These are phyloP conservation scores for Sebastes itinus DNA, from an alignment of 2,797 vertebrate species.

Conservation along the genomic window DNA sequence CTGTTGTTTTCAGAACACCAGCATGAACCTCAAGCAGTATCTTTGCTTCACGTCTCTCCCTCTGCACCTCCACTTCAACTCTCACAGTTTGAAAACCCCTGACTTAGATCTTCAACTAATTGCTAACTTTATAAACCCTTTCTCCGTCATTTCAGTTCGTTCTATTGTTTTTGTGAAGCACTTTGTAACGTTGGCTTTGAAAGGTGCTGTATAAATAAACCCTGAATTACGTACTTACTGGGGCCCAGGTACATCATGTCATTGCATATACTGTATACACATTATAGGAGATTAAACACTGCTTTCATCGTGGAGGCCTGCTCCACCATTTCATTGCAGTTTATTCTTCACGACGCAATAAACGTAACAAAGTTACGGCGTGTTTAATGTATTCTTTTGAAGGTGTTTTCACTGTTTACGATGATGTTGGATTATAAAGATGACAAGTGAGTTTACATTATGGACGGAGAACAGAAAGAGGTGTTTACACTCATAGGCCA, in stretches of 20 bases:
- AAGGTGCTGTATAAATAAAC: conserved; percentile 38
- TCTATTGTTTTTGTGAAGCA: conserved; percentile 1
- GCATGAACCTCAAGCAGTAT: not conserved
- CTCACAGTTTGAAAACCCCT: not conserved
- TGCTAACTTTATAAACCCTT: not conserved
- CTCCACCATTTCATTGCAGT: not conserved
- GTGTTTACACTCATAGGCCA: not conserved
- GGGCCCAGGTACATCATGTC: conserved; percentile 34
- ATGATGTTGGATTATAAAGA: conserved; percentile 5
- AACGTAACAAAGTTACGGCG: conserved; percentile 21
- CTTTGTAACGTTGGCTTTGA: conserved; percentile 18
- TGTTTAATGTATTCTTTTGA: conserved; percentile 31
- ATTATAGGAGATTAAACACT: conserved; percentile 41
- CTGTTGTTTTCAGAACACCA: not conserved
- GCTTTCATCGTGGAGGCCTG: conserved; percentile 5
- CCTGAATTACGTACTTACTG: not conserved
- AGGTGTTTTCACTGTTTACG: conserved; percentile 39
- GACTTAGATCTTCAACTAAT: not conserved
- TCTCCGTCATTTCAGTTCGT: not conserved
- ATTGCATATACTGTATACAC: conserved; percentile 3
- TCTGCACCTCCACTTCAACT: not conserved
- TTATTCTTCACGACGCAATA: conserved; percentile 24
- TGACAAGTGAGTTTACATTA: conserved; percentile 40
- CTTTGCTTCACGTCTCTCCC: not conserved
- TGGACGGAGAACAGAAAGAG: conserved; percentile 29